Conservation (phyloP, 2,113 vertebrate species). For the Scomber japonicus region DNA sequence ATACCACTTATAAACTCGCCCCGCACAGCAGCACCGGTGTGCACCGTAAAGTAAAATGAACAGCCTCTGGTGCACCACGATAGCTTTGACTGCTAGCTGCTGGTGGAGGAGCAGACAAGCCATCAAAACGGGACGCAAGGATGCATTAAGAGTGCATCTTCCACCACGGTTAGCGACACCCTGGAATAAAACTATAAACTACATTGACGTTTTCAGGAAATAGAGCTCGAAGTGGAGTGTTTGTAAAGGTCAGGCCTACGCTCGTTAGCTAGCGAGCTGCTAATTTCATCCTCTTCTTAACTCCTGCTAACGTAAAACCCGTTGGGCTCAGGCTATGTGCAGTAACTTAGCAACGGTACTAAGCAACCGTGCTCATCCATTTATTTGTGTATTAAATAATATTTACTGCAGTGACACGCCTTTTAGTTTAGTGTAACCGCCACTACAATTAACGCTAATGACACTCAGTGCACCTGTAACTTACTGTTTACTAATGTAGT, state of each 20-base stretch:
- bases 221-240: not conserved
- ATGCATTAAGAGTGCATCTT: not conserved
- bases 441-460: conserved; percentile 11
- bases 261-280: conserved; percentile 54
- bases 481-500: not conserved
- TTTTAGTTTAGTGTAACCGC: not conserved
- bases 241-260: conserved; percentile 38
- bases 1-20: not conserved
- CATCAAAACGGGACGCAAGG: not conserved
- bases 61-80: conserved; percentile 49
- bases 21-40: conserved; percentile 45
- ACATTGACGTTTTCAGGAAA: not conserved
- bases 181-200: not conserved
- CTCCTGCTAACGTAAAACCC: conserved; percentile 53
- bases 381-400: not conserved
- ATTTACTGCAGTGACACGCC: not conserved
- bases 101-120: conserved; percentile 15
- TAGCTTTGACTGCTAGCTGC: conserved; percentile 66
- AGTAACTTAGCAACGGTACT: not conserved
- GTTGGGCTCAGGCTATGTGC: conserved; percentile 39
- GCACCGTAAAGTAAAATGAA: conserved; percentile 49
- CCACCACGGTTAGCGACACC: not conserved
- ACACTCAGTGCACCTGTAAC: conserved; percentile 61
- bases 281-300: conserved; percentile 66
- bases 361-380: not conserved